phyloP scores from a whole-genome alignment of 1,140 invertebrate genomes.

The Phocides pigmalion region DNA sequence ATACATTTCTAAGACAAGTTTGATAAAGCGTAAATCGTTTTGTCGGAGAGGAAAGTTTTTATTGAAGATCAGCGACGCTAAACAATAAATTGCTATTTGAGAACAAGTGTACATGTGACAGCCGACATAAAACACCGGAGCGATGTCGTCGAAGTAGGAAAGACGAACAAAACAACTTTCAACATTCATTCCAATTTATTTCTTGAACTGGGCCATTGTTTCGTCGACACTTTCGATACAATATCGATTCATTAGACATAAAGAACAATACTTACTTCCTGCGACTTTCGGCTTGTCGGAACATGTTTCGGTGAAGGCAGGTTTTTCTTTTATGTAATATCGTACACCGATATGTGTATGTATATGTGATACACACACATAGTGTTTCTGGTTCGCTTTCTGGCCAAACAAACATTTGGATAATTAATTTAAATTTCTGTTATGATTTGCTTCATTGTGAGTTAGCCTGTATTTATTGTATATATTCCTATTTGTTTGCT shows the following conservation, averaged over 20 bases:
- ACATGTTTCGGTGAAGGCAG: too few species aligned
- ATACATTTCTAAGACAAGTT: conserved; percentile 1
- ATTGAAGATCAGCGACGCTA: not conserved
- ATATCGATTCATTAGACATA: conserved; percentile 12
- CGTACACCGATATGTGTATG: too few species aligned
- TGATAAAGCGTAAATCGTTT: not conserved
- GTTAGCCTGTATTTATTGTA: too few species aligned
- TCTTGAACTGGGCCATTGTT: conserved; percentile 19
- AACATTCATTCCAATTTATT: conserved; percentile 25
- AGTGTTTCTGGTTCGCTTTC: too few species aligned
- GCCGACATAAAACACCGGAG: conserved; percentile 19
- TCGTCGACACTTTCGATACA: conserved; percentile 15
- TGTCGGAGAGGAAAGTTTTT: conserved; percentile 19
- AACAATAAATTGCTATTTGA: conserved; percentile 33
- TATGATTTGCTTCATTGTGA: too few species aligned
- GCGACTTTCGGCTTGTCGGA: too few species aligned
- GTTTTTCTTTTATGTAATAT: too few species aligned
- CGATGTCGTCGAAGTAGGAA: conserved; percentile 9
- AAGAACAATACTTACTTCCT: not conserved
- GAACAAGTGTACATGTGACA: conserved; percentile 27
- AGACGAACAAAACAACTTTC: conserved; percentile 22
- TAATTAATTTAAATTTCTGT: too few species aligned
- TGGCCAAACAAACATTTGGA: too few species aligned
- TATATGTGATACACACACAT: too few species aligned
- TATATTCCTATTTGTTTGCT: too few species aligned